Conservation (phyloP, 2,113 vertebrate species). For the Ageneiosus marmoratus region DNA sequence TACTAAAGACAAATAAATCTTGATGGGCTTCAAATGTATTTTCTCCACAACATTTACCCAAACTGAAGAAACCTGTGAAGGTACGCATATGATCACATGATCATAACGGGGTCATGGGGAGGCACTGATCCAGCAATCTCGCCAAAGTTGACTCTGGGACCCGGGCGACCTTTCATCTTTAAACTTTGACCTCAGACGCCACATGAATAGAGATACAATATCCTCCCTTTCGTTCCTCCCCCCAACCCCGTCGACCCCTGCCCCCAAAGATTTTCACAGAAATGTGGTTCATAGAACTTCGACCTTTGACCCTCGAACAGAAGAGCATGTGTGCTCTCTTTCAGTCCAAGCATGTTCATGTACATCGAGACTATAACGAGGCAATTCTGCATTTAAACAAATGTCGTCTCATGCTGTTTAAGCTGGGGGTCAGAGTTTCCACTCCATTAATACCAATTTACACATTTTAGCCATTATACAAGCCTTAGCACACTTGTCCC, state of each 20-base stretch:
- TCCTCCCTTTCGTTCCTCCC: slow-evolving; percentile 69
- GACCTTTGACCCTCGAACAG: slow-evolving; percentile 67
- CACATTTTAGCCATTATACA: slow-evolving; percentile 13
- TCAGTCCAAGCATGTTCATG: slow-evolving; percentile 25
- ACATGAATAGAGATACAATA: slow-evolving; percentile 78
- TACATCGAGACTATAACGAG: slow-evolving; percentile 24
- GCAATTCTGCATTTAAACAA: slow-evolving; percentile 20
- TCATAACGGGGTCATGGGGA: slow-evolving; percentile 44
- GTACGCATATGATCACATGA: not conserved
- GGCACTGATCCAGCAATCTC: slow-evolving; percentile 59
- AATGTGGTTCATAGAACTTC: slow-evolving; percentile 65
- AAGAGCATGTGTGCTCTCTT: slow-evolving; percentile 53
- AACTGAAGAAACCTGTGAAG: not conserved
- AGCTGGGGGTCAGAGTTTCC: slow-evolving; percentile 24
- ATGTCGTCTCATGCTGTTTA: slow-evolving; percentile 15
- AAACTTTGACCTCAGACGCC: slow-evolving; percentile 69
- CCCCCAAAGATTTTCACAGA: slow-evolving; percentile 69
- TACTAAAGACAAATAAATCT: too few species aligned
- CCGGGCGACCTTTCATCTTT: slow-evolving; percentile 70
- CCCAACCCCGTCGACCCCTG: slow-evolving; percentile 65
- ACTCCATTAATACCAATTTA: slow-evolving; percentile 18
- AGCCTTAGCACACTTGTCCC: not conserved
- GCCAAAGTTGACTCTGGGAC: slow-evolving; percentile 66
- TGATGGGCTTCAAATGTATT: too few species aligned
- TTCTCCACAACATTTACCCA: not conserved